phyloP scores from a whole-genome alignment of 2,113 vertebrate genomes.

The Xiphophorus couchianus region DNA sequence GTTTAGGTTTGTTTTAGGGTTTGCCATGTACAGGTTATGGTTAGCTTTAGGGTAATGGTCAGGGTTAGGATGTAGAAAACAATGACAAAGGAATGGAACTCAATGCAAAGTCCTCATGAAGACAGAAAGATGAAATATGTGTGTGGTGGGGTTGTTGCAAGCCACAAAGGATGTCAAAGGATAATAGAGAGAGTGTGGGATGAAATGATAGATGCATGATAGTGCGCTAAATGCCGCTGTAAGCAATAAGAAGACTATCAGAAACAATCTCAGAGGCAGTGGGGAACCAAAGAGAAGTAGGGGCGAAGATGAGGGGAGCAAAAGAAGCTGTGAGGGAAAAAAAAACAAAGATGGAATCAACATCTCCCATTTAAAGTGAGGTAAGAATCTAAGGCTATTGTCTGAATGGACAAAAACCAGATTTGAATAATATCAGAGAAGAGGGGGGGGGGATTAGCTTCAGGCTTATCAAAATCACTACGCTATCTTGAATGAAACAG shows the following conservation, averaged over 20 bases:
- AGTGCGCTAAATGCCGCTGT: conserved; percentile 65
- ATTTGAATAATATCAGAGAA: conserved; percentile 52
- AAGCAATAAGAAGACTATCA: conserved; percentile 61
- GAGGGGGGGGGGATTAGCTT: conserved; percentile 11
- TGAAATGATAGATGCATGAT: conserved; percentile 68
- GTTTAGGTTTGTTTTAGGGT: too few species aligned
- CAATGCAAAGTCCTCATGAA: too few species aligned
- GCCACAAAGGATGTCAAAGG: conserved; percentile 51
- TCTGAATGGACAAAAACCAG: conserved; percentile 67
- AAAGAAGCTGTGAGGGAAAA: conserved; percentile 43
- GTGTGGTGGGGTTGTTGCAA: conserved; percentile 15
- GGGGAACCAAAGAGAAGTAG: conserved; percentile 31
- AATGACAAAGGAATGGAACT: too few species aligned
- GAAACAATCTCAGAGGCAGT: conserved; percentile 46
- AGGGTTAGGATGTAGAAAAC: too few species aligned
- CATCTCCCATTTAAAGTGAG: conserved; percentile 42
- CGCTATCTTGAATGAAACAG: conserved; percentile 24
- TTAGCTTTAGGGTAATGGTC: too few species aligned
- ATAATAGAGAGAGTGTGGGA: conserved; percentile 44
- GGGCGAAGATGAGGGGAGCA: not conserved
- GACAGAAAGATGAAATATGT: too few species aligned
- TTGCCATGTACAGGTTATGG: too few species aligned
- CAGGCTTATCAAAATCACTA: conserved; percentile 38
- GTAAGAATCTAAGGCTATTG: conserved; percentile 64
- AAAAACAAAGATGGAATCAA: conserved; percentile 66